These are phyloP conservation scores for Cyrtodaria siliqua DNA, from an alignment of 2,888 invertebrate species.

Conservation along the genomic window DNA sequence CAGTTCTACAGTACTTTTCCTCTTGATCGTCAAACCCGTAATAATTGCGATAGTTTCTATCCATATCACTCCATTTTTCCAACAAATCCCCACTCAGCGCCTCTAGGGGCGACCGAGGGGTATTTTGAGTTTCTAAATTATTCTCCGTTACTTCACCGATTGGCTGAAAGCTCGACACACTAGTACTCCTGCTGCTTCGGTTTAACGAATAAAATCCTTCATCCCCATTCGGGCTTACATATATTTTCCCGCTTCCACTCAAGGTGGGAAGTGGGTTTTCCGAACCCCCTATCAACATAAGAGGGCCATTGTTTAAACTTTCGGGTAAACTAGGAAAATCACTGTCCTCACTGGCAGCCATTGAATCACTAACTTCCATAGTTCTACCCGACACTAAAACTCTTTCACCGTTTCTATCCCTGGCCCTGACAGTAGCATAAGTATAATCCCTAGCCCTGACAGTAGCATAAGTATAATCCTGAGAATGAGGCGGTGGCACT, in stretches of 20 bases:
- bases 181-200: conserved; percentile 57
- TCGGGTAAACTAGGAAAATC: neutral
- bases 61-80: conserved; percentile 73
- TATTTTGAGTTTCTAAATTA: conserved; percentile 2
- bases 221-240: conserved; percentile 56
- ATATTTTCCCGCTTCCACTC: conserved; percentile 56
- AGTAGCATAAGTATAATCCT: neutral
- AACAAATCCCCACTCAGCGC: conserved; percentile 63
- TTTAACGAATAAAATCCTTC: conserved; percentile 64
- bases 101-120: conserved; percentile 53
- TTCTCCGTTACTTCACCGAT: conserved; percentile 30
- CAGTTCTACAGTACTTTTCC: conserved; percentile 54
- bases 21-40: conserved; percentile 66
- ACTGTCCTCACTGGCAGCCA: neutral
- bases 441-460: neutral
- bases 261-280: conserved; percentile 13
- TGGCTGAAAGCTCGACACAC: conserved; percentile 59
- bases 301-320: conserved; percentile 36
- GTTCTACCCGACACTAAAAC: neutral
- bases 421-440: too few relatives aligned
- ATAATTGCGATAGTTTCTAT: conserved; percentile 72
- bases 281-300: conserved; percentile 35
- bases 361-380: neutral
- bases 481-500: conserved; percentile 22
- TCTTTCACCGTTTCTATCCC: neutral